Evolutionary conservation across 1,140 invertebrate species (phyloP).

Genomic region (Drosophila ogumai): DNA sequence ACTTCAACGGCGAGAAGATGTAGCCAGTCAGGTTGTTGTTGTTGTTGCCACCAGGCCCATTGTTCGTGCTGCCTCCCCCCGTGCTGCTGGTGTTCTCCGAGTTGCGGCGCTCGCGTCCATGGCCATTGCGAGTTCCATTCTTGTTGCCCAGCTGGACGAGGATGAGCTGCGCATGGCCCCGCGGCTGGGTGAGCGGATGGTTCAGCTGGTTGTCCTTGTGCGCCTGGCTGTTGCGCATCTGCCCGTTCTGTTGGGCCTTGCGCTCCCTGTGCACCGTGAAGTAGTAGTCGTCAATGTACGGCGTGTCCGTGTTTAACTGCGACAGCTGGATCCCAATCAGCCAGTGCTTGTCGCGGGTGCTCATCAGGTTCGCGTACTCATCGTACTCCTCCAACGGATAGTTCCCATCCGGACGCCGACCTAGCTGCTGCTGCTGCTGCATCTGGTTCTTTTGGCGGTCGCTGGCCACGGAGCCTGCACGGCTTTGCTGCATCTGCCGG

Average conservation of each 20-base stretch:
- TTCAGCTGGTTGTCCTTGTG: slow-evolving; percentile 88
- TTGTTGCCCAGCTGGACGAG: slow-evolving; percentile 83
- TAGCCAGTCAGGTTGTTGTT: slow-evolving; percentile 84
- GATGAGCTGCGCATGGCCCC: slow-evolving; percentile 83
- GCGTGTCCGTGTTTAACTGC: slow-evolving; percentile 93
- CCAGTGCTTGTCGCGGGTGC: slow-evolving; percentile 95
- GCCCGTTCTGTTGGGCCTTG: slow-evolving; percentile 86
- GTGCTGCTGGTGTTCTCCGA: slow-evolving; percentile 80
- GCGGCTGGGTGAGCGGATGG: slow-evolving; percentile 86
- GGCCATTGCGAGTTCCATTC: slow-evolving; percentile 81
- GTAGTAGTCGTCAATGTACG: slow-evolving; percentile 94
- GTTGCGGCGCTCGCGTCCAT: slow-evolving; percentile 85
- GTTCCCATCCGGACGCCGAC: slow-evolving; percentile 66
- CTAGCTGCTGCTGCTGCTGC: slow-evolving; percentile 50
- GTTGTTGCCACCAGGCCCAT: slow-evolving; percentile 77
- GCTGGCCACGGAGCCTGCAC: slow-evolving; percentile 26
- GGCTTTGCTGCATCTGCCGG: slow-evolving; percentile 65
- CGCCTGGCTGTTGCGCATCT: slow-evolving; percentile 86
- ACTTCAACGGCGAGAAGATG: slow-evolving; percentile 92
- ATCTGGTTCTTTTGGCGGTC: slow-evolving; percentile 54
- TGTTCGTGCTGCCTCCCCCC: slow-evolving; percentile 58
- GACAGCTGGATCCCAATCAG: slow-evolving; percentile 96
- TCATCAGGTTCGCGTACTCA: slow-evolving; percentile 96
- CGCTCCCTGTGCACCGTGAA: slow-evolving; percentile 90
- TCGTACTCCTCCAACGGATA: slow-evolving; percentile 86